Evolutionary conservation across 2,113 vertebrate genomes (phyloP).

Genomic region (Leptocoma aspasia): DNA sequence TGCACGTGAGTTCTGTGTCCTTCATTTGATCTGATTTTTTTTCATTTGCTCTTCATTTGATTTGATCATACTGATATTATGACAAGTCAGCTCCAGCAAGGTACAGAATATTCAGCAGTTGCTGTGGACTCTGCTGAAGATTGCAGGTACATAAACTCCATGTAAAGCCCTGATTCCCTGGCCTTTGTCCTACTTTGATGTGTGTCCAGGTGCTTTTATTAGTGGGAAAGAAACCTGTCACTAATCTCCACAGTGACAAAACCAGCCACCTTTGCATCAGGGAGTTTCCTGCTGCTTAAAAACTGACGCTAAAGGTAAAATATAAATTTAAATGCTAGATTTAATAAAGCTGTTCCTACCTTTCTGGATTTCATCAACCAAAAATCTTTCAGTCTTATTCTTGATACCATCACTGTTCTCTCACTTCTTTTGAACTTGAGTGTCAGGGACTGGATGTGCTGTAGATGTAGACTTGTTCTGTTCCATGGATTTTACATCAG

Average conservation of each 20-base stretch:
- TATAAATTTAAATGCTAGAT: not conserved
- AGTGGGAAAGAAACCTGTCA: not conserved
- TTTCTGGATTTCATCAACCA: not conserved
- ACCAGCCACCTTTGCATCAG: not conserved
- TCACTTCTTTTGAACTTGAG: not conserved
- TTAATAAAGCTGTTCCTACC: not conserved
- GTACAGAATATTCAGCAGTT: not conserved
- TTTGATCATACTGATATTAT: rapidly evolving
- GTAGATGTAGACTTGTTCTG: not conserved
- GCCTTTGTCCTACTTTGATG: not conserved
- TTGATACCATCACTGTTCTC: not conserved
- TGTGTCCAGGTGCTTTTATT: not conserved
- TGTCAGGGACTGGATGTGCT: rapidly evolving
- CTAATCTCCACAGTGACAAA: not conserved
- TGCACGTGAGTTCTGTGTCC: rapidly evolving
- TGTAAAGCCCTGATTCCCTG: not conserved
- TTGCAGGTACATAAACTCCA: rapidly evolving
- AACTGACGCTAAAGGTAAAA: not conserved
- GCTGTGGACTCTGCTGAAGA: not conserved
- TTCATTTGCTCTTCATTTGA: not conserved
- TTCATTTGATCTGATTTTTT: not conserved
- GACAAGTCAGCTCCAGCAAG: not conserved
- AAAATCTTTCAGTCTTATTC: not conserved
- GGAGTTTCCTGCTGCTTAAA: not conserved
- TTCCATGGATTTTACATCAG: not conserved